Conservation (phyloP, 2,113 vertebrate genomes). For the Strigops habroptila region DNA sequence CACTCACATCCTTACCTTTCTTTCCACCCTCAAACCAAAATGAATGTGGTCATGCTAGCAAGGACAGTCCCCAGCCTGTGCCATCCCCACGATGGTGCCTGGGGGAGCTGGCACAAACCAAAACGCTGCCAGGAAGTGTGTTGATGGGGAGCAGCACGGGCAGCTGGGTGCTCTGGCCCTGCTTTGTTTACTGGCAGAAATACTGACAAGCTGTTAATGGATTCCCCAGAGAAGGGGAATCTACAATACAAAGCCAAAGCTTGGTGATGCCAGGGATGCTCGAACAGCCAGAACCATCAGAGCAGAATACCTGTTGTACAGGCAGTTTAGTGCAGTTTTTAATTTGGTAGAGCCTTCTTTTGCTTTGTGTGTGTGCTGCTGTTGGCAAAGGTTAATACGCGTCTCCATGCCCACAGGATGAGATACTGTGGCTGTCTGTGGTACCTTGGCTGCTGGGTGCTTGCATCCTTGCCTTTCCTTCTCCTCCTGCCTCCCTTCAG, state of each 20-base stretch:
- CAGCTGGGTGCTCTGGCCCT: not conserved
- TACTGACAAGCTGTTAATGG: not conserved
- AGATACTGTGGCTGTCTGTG: not conserved
- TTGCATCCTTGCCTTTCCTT: not conserved
- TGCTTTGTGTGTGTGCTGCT: not conserved
- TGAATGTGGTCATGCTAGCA: not conserved
- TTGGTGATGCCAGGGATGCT: not conserved
- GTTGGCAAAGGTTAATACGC: not conserved
- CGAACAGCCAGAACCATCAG: not conserved
- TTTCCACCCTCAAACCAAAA: not conserved
- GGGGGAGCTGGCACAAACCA: not conserved
- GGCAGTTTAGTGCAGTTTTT: not conserved
- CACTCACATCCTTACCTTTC: not conserved
- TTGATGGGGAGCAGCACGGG: not conserved
- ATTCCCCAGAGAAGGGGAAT: not conserved
- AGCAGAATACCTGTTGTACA: not conserved
- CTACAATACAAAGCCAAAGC: not conserved
- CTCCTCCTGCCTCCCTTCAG: not conserved
- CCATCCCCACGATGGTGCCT: not conserved
- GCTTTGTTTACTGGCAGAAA: not conserved
- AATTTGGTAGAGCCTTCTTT: not conserved
- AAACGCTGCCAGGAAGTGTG: rapidly evolving
- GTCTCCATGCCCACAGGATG: not conserved
- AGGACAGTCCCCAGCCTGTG: not conserved
- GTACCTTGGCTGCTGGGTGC: not conserved